Evolutionary conservation across 1,140 invertebrate genomes (phyloP), one percentile per base, ranked within the genome.

Genomic region (Colletes latitarsis): DNA sequence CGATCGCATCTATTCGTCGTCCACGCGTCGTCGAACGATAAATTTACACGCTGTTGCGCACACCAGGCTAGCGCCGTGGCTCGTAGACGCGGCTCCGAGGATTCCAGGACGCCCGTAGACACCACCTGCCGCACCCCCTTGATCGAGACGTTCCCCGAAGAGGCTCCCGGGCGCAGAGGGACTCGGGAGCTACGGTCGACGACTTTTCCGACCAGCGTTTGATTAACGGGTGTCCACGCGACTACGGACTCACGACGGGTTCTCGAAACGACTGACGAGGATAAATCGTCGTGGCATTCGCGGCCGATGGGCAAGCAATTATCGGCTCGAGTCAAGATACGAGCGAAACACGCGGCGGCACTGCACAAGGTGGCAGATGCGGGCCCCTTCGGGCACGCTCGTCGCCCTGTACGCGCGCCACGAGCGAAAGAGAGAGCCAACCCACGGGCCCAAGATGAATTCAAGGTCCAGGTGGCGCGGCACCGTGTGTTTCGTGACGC

Each of bases 341-440:
- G 57, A 53, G 60, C 57, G 63, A 71, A 84, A 67, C 79, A 71
- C 71, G 55, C 79, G 71, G 67, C 66, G 58, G 39, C 58, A 30
- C 55, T 15, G 63, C 80, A 71, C 66, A 80, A 86, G 84, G 85
- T 86, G 85, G 85, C 85, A 86, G 85, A 87, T 86, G 82, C 84
- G 67, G 68, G 73, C 39, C 73, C 62, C 67, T 84, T 86, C 30
- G 63, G 82, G 55, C 66, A 19, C 49, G n/a, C 17, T 15, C 39
- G 4, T 6, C 2, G 30, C 9, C 67, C 1, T 12, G 46, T 62
- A 12, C 30, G 46, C 57, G 67, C 60, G 52, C 41, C 62, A 58
- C 41, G 55, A 43, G 57, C 21, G 73, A 69, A 66, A 58, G 10
- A 77, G 41, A 39, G 53, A 72, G 19, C 49, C 21, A 30, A 67